These are phyloP conservation scores for Adrianichthys oophorus DNA, from an alignment of 2,797 vertebrate species.

Conservation along the genomic window DNA sequence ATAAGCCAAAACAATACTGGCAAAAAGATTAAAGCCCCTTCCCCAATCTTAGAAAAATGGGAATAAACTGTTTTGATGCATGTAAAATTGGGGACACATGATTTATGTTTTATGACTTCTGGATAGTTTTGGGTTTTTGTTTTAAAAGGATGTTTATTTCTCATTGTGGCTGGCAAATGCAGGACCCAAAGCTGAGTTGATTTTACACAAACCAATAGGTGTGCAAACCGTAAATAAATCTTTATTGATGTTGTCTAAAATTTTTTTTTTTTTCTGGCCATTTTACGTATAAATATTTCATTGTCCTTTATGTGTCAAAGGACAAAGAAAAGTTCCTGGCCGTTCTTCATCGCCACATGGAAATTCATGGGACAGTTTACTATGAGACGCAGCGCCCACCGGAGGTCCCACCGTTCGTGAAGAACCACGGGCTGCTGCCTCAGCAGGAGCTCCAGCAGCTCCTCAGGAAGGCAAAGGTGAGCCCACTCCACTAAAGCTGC, in stretches of 20 bases:
- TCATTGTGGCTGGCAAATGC: background rate
- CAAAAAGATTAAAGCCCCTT: background rate
- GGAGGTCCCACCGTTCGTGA: conserved; percentile 92
- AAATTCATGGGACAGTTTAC: conserved; percentile 95
- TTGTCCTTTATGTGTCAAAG: conserved; percentile 57
- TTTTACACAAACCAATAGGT: no score
- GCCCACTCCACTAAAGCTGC: background rate
- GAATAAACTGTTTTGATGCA: no score
- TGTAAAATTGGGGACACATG: no score
- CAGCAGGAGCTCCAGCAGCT: conserved; percentile 96
- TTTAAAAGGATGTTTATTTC: background rate
- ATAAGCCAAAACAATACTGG: background rate
- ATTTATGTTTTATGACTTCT: background rate
- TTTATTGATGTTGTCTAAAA: no score
- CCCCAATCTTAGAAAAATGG: no score
- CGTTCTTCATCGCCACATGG: conserved; percentile 93
- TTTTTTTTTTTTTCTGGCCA: background rate
- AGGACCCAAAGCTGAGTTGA: background rate
- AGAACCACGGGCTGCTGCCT: conserved; percentile 95
- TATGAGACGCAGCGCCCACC: conserved; percentile 92
- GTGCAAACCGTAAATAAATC: no score
- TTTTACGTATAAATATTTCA: background rate
- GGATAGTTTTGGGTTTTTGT: background rate
- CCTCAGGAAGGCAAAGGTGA: conserved; percentile 91
- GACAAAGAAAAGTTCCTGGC: conserved; percentile 90